These are phyloP conservation scores for Bovichtus diacanthus DNA, from an alignment of 2,797 vertebrate genomes.

Conservation along the genomic window DNA sequence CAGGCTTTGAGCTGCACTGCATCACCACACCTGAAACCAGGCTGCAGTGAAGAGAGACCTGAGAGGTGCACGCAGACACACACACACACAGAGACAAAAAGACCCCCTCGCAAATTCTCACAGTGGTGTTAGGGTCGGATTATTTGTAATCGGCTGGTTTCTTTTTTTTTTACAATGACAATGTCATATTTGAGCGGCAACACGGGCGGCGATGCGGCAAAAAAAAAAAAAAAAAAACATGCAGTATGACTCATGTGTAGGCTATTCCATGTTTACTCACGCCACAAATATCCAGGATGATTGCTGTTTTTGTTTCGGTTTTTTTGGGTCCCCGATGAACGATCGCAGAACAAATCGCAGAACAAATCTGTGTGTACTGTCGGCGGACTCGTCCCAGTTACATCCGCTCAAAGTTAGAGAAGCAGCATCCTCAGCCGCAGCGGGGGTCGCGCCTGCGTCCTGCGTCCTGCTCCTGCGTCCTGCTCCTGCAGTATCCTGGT, in stretches of 20 bases:
- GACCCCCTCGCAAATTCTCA: not conserved
- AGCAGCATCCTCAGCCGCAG: constrained; percentile 51
- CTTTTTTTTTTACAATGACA: not conserved
- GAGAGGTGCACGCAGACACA: too few species aligned
- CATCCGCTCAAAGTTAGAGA: constrained; percentile 43
- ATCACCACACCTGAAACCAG: constrained; percentile 47
- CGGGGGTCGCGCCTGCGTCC: constrained; percentile 68
- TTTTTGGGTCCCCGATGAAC: constrained; percentile 1
- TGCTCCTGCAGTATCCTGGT: constrained; percentile 8
- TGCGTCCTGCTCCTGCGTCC: constrained; percentile 64
- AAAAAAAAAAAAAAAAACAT: too few species aligned
- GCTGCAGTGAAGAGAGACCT: constrained; percentile 21
- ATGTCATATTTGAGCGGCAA: constrained; percentile 19
- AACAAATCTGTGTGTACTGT: not conserved
- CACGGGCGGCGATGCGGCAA: constrained; percentile 56
- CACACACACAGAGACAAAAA: too few species aligned
- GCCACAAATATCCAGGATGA: constrained; percentile 35
- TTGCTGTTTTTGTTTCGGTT: too few species aligned
- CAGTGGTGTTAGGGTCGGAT: not conserved
- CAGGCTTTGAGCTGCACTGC: constrained; percentile 7
- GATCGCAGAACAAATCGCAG: too few species aligned
- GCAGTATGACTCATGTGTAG: not conserved
- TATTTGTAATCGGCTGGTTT: constrained; percentile 2
- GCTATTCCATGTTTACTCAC: constrained; percentile 62
- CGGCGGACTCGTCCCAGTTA: constrained; percentile 19